Percentiles rank a stretch among this genome's conserved stretches.
phyloP scores from a whole-genome alignment of 2,113 vertebrate genomes.

The Chionomys nivalis region DNA sequence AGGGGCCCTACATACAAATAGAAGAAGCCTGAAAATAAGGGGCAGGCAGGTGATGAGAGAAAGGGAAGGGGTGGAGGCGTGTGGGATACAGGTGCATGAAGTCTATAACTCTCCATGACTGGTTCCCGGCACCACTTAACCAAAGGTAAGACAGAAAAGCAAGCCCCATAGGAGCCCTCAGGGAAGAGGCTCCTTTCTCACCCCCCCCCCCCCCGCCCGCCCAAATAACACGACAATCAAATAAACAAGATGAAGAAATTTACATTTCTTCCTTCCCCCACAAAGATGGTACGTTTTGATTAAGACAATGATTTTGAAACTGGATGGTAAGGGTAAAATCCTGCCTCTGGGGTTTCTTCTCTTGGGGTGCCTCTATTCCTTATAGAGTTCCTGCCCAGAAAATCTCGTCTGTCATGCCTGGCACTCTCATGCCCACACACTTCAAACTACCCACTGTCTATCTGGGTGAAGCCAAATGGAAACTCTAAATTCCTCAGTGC shows the following conservation, averaged over 20 bases:
- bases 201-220: no score
- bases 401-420: background rate
- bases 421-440: background rate
- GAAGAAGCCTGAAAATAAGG: background rate
- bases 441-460: background rate
- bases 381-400: background rate
- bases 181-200: background rate
- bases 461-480: background rate
- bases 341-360: background rate
- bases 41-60: no score
- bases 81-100: background rate
- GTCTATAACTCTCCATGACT: background rate
- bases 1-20: background rate
- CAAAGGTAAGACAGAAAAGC: background rate
- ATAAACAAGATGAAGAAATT: slow-evolving; percentile 3
- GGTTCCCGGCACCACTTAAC: background rate
- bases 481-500: background rate
- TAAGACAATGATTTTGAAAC: background rate
- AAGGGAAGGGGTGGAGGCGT: no score
- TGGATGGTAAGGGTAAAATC: background rate
- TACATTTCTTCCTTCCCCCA: background rate
- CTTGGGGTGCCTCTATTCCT: background rate
- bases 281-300: background rate
- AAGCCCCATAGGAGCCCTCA: background rate
- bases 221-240: background rate